Evolutionary conservation across 2,888 invertebrate species (phyloP), one percentile per base, ranked within the genome.

Genomic region (Trimorus sp.): DNA sequence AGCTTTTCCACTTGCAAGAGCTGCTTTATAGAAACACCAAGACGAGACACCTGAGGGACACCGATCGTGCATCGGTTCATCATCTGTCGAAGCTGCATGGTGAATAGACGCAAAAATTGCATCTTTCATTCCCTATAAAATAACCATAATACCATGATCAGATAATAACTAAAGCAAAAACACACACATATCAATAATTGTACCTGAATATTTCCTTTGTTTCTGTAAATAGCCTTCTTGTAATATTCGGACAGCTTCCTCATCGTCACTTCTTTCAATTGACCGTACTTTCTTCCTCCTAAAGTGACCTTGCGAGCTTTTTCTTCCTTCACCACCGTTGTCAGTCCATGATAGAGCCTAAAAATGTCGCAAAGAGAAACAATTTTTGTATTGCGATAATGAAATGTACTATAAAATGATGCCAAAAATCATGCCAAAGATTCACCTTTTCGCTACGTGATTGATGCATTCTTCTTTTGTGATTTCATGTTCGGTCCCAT

Each of bases 41-140:
- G 51, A 70, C 51, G 42, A 54, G 1, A 7, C 53, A 38, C 45
- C 45, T 4, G 12, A 9, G 14, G 79, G 74, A 62, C 79, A 80
- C 45, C 54, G 48, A 26, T 37, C 38, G 40, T 80, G 75, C 15
- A 58, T 45, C 37, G 66, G 79, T 38, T 69, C 51, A 3, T 68
- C 53, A 49, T 82, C 71, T n/a, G 77, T 82, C 1, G 84, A 80
- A 15, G 62, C 40, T 16, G 70, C 66, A 45, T 84, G 82, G 53
- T 79, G 38, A 38, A 79, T 74, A 15, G 82, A 79, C 0, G 82
- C 79, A 58, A 48, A 79, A 7, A 80, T 78, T 26, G 79, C 84
- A 62, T 51, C 66, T 60, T 73, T 66, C 84, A 82, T 84, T 48
- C 38, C 77, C 59, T 70, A 26, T 26, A 37, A 37, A 49, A 38